Percentiles rank a stretch among this genome's conserved stretches.
These are phyloP conservation scores for Tachypleus tridentatus DNA, from an alignment of 1,140 invertebrate species.

Conservation along the genomic window DNA sequence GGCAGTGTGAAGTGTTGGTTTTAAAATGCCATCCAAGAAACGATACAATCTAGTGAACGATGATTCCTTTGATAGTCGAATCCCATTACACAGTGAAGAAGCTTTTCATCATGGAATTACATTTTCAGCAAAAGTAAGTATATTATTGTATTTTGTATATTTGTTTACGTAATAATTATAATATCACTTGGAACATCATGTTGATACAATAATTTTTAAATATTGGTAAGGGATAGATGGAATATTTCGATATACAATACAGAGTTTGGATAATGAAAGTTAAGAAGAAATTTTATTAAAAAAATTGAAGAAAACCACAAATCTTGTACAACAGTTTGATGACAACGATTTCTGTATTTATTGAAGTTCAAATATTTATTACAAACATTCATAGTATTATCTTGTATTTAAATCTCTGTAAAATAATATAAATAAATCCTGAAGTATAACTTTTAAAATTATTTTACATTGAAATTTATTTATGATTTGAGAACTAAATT, in stretches of 20 bases:
- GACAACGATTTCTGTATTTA: no score
- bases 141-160: background rate
- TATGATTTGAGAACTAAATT: no score
- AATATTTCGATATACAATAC: background rate
- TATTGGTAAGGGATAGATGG: background rate
- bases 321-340: no score
- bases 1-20: background rate
- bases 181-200: conserved; percentile 1
- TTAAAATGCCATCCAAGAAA: conserved; percentile 42
- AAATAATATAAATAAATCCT: no score
- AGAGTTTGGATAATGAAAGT: no score
- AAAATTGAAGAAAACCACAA: no score
- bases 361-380: no score
- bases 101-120: conserved; percentile 92
- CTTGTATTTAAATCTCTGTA: no score
- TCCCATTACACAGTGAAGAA: conserved; percentile 88
- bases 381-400: no score
- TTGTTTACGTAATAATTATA: conserved; percentile 7
- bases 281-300: no score
- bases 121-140: conserved; percentile 88
- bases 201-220: conserved; percentile 1
- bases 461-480: no score
- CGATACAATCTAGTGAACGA: conserved; percentile 88
- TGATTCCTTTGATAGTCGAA: conserved; percentile 85
- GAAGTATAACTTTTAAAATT: no score